Conservation (phyloP, 2,113 vertebrate genomes). For the Nibea coibor region DNA sequence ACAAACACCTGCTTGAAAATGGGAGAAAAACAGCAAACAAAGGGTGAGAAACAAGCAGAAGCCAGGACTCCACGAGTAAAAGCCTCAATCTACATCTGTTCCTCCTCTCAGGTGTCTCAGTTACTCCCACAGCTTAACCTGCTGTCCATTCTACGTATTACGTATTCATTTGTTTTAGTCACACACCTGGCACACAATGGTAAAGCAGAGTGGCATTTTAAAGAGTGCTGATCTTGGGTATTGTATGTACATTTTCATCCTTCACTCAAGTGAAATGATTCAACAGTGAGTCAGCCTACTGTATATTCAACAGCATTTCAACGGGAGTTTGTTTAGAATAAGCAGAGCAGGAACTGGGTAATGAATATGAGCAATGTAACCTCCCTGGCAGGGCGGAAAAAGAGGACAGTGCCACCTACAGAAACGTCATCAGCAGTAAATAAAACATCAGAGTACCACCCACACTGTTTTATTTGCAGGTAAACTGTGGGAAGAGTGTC, state of each 20-base stretch:
- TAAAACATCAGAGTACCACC: constrained; percentile 20
- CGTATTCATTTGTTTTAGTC: constrained; percentile 12
- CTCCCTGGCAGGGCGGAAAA: constrained; percentile 10
- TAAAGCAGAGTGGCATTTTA: neutral
- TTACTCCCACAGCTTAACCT: constrained; percentile 54
- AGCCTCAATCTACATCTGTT: constrained; percentile 56
- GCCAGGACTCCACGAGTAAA: neutral
- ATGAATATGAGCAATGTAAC: constrained; percentile 22
- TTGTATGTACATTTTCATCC: neutral
- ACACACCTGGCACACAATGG: constrained; percentile 3
- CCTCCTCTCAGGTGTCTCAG: constrained; percentile 59
- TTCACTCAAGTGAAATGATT: constrained; percentile 33
- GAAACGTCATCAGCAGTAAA: constrained; percentile 40
- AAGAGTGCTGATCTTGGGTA: neutral
- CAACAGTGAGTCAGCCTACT: constrained; percentile 14
- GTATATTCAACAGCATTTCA: neutral
- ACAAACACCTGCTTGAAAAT: constrained; percentile 15
- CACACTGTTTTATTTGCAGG: constrained; percentile 35
- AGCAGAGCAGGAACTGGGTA: neutral
- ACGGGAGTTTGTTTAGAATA: neutral
- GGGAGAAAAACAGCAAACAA: neutral
- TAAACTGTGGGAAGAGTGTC: constrained; percentile 15
- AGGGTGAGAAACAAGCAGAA: constrained; percentile 1
- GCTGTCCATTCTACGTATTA: constrained; percentile 19
- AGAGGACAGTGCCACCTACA: constrained; percentile 45